These are phyloP conservation scores for Salvelinus alpinus DNA, from an alignment of 2,113 vertebrate species.

Conservation along the genomic window DNA sequence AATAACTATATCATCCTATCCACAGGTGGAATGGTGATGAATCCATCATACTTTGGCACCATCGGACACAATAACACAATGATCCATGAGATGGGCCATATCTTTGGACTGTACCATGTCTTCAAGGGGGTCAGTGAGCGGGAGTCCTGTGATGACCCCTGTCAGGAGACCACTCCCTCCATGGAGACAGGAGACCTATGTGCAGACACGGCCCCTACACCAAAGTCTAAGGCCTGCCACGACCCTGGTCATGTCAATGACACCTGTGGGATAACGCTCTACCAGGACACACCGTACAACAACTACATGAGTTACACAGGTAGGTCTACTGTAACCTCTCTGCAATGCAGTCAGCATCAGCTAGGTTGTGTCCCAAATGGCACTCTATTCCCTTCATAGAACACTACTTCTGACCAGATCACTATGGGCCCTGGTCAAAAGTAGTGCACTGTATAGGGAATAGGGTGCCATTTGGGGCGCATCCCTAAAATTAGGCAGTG, in stretches of 20 bases:
- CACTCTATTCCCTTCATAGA: too few relatives aligned
- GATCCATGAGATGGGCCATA: constrained; percentile 95
- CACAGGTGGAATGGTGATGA: constrained; percentile 78
- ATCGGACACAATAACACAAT: constrained; percentile 89
- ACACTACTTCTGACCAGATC: too few relatives aligned
- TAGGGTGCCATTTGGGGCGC: too few relatives aligned
- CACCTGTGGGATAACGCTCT: constrained; percentile 82
- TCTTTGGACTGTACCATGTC: constrained; percentile 95
- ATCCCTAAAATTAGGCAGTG: too few relatives aligned
- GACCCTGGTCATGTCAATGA: constrained; percentile 87
- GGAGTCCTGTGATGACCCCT: constrained; percentile 95
- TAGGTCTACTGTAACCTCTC: constrained; percentile 43
- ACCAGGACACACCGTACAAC: constrained; percentile 86
- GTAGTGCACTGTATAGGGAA: too few relatives aligned
- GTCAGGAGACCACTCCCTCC: constrained; percentile 86
- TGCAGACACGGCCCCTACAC: constrained; percentile 90
- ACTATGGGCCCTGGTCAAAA: too few relatives aligned
- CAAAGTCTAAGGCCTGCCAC: constrained; percentile 89
- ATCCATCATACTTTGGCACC: constrained; percentile 90
- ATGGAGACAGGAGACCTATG: constrained; percentile 98
- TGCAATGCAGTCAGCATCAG: too few relatives aligned
- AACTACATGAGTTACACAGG: constrained; percentile 99
- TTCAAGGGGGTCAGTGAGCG: constrained; percentile 96
- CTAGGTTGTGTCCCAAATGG: too few relatives aligned
- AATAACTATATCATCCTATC: background rate